A percentile compares a stretch with the other conserved stretches of the same genome.
These are phyloP conservation scores for Pandemis corylana DNA, from an alignment of 2,888 invertebrate genomes.

Conservation along the genomic window DNA sequence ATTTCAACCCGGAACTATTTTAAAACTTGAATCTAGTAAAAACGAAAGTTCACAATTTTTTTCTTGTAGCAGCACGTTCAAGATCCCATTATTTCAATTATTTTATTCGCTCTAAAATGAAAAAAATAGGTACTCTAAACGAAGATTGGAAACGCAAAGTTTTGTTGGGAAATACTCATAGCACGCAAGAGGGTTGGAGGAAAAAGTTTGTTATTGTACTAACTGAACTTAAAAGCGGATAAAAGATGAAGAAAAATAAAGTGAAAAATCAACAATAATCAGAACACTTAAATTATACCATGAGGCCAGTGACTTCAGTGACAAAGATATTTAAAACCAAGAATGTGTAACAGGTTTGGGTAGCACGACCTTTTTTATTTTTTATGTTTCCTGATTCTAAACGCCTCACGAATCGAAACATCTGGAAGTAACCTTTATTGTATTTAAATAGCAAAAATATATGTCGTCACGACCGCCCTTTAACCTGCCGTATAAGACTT, in stretches of 20 bases:
- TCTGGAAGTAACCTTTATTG: constrained; percentile 44
- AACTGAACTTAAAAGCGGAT: neutral
- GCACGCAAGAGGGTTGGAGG: neutral
- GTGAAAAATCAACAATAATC: constrained; percentile 14
- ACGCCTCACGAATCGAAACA: constrained; percentile 13
- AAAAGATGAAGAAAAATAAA: neutral
- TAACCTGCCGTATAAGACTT: constrained; percentile 48
- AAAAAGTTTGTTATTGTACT: neutral
- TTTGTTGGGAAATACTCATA: neutral
- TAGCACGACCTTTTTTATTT: constrained; percentile 28
- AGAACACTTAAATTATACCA: constrained; percentile 10
- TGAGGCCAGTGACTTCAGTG: constrained; percentile 26
- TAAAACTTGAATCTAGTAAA: neutral
- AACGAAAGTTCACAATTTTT: neutral
- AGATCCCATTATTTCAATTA: neutral
- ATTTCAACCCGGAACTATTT: constrained; percentile 20
- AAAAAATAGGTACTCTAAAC: neutral
- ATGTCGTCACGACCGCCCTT: constrained; percentile 48
- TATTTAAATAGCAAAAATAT: constrained; percentile 46
- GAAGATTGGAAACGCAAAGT: neutral
- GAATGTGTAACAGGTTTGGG: constrained; percentile 40
- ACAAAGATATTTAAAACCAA: constrained; percentile 26
- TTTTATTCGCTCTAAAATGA: neutral
- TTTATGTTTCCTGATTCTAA: constrained; percentile 28
- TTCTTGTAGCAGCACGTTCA: neutral